These are phyloP conservation scores for Cataglyphis livida DNA, from an alignment of 2,888 invertebrate genomes.

Conservation along the genomic window DNA sequence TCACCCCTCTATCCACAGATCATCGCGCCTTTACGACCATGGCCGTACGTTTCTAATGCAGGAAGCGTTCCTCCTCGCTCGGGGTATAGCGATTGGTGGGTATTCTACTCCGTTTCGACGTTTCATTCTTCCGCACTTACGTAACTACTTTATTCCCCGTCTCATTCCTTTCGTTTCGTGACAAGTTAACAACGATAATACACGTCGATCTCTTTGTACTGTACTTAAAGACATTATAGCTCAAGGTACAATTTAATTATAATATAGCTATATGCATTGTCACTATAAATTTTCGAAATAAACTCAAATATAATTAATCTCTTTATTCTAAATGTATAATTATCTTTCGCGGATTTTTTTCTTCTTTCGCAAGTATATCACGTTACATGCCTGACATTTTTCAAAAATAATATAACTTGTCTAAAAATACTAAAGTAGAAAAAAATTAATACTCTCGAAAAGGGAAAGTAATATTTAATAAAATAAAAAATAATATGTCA, in stretches of 20 bases:
- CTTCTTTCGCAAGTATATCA: neutral
- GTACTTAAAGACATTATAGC: neutral
- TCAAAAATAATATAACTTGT: neutral
- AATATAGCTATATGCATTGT: neutral
- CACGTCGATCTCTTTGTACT: neutral
- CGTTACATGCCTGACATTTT: neutral
- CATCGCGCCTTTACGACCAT: constrained; percentile 70
- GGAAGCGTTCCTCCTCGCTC: constrained; percentile 41
- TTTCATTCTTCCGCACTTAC: constrained; percentile 43
- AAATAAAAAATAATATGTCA: neutral
- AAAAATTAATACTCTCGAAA: neutral
- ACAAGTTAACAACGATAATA: constrained; percentile 14
- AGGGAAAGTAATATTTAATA: neutral
- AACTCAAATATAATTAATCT: constrained; percentile 2
- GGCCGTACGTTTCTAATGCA: constrained; percentile 53
- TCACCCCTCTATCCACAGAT: constrained; percentile 65
- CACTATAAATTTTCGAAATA: neutral
- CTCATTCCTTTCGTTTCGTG: constrained; percentile 18
- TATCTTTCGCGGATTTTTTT: neutral
- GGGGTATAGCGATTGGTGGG: constrained; percentile 28
- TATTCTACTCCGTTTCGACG: constrained; percentile 24
- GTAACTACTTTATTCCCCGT: constrained; percentile 35
- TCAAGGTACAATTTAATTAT: neutral
- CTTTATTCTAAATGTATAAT: neutral
- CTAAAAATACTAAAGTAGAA: neutral